phyloP scores from a whole-genome alignment of 2,113 vertebrate species.

The Alosa alosa region DNA sequence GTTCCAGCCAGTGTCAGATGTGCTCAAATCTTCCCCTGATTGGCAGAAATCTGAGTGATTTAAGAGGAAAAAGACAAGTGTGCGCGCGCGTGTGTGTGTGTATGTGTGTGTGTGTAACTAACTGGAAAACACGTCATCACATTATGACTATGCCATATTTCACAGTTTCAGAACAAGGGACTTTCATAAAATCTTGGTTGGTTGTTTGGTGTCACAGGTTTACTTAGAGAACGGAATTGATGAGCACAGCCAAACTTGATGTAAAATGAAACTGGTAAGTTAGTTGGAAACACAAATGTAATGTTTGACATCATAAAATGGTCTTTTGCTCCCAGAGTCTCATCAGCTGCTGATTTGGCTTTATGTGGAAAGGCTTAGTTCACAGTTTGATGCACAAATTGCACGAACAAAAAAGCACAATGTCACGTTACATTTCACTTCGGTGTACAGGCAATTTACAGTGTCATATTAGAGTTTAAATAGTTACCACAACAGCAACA shows the following conservation, averaged over 20 bases:
- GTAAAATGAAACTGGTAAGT: not conserved
- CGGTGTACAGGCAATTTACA: too few relatives aligned
- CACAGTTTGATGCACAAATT: not conserved
- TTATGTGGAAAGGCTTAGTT: not conserved
- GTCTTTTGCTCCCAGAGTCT: not conserved
- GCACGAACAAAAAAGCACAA: too few relatives aligned
- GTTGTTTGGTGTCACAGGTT: not conserved
- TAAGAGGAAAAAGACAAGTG: not conserved
- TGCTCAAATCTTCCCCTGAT: not conserved
- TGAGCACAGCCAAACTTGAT: not conserved
- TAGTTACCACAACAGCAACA: not conserved
- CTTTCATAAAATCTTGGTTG: not conserved
- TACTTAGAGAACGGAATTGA: not conserved
- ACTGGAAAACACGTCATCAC: not conserved
- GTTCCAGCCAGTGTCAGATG: not conserved
- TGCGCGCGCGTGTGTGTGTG: not conserved
- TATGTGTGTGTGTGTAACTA: conserved; percentile 15
- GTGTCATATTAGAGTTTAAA: not conserved
- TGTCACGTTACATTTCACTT: not conserved
- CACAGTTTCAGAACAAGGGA: not conserved
- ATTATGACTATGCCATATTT: not conserved
- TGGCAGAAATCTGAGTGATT: not conserved
- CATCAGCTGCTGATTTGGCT: not conserved
- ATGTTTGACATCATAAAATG: not conserved
- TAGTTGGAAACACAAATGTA: not conserved